phyloP scores from a whole-genome alignment of 2,113 vertebrate genomes.

The Paraplagusia blochii region DNA sequence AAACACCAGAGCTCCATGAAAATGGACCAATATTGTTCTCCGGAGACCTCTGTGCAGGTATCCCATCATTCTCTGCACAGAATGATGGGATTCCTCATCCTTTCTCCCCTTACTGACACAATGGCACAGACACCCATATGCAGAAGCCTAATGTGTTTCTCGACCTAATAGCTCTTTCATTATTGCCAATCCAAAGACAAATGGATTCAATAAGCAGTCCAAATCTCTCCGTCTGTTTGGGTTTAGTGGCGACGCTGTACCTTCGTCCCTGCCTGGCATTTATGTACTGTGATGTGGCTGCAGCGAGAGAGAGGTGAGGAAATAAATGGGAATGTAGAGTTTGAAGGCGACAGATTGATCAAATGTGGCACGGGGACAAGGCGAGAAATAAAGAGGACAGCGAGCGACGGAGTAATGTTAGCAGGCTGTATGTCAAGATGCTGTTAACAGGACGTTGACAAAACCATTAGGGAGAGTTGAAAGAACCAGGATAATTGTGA shows the following conservation, averaged over 20 bases:
- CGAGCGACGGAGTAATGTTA: conserved; percentile 19
- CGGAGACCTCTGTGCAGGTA: conserved; percentile 11
- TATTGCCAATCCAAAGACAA: conserved; percentile 66
- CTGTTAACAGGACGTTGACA: conserved; percentile 25
- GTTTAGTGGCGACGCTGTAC: conserved; percentile 44
- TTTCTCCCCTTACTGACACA: conserved; percentile 13
- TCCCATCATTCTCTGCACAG: conserved; percentile 20
- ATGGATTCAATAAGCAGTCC: conserved; percentile 62
- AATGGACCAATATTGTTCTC: conserved; percentile 34
- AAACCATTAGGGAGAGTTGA: conserved; percentile 17
- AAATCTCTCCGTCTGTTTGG: conserved; percentile 64
- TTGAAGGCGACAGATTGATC: conserved; percentile 25
- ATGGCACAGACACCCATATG: conserved; percentile 4
- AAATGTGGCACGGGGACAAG: conserved; percentile 1
- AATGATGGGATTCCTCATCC: no score
- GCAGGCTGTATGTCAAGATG: conserved; percentile 15
- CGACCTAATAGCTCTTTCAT: conserved; percentile 66
- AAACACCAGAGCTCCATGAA: conserved; percentile 14
- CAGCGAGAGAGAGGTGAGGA: conserved; percentile 1
- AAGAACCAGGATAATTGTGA: not conserved
- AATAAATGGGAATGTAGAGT: conserved; percentile 30
- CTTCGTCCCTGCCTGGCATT: conserved; percentile 21
- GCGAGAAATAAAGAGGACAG: not conserved
- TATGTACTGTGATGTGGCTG: conserved; percentile 22
- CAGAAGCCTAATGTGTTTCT: conserved; percentile 45